Percentiles rank a stretch among this genome's conserved stretches.
These are phyloP conservation scores for Mellivora capensis DNA, from an alignment of 2,113 vertebrate species.

Conservation along the genomic window DNA sequence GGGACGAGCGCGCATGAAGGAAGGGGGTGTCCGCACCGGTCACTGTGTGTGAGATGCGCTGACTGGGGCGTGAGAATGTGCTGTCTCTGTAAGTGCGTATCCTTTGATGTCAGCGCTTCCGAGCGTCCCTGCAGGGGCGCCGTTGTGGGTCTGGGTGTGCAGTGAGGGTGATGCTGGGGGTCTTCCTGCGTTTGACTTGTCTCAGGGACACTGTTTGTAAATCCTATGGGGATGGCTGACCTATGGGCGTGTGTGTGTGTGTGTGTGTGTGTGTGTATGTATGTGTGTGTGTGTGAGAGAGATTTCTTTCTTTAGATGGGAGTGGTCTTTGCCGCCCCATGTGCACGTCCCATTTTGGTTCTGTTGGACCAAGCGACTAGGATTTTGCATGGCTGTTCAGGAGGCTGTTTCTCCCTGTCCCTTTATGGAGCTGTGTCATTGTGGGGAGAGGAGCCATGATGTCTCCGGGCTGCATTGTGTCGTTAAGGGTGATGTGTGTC, in stretches of 20 bases:
- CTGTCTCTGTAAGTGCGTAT: background rate
- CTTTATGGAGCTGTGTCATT: slow-evolving; percentile 54
- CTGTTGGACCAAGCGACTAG: background rate
- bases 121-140: background rate
- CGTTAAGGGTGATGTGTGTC: background rate
- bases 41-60: background rate
- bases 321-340: background rate
- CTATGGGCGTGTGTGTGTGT: slow-evolving; percentile 35
- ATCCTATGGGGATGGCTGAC: background rate
- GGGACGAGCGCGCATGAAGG: background rate
- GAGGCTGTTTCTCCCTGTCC: background rate
- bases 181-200: slow-evolving; percentile 1
- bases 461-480: slow-evolving; percentile 24
- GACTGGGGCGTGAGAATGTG: background rate
- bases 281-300: background rate
- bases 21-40: background rate
- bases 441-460: slow-evolving; percentile 56
- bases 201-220: background rate
- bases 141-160: background rate
- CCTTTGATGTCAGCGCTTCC: background rate
- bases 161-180: background rate
- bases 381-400: background rate
- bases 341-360: background rate
- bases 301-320: background rate
- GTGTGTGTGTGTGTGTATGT: background rate